Evolutionary conservation across 2,113 vertebrate genomes (phyloP).

Genomic region (Scalopus aquaticus): DNA sequence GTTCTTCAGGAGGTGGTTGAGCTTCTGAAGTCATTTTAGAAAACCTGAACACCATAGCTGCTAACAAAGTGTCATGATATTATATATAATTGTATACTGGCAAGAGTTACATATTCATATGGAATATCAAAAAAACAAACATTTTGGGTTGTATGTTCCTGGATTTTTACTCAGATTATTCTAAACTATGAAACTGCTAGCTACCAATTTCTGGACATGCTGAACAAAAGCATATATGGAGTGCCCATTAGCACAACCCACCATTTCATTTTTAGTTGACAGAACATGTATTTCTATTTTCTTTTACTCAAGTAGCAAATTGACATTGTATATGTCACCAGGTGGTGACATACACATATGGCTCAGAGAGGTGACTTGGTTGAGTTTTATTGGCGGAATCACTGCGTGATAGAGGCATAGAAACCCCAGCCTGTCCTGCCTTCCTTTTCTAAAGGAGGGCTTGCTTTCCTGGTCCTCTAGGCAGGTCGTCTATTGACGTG

Average conservation of each 20-base stretch:
- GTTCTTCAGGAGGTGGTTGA: neutral
- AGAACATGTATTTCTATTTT: neutral
- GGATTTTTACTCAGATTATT: neutral
- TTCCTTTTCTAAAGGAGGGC: neutral
- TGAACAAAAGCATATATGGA: neutral
- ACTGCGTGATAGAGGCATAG: neutral
- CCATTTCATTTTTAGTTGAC: neutral
- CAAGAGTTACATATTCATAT: neutral
- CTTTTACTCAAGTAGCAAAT: neutral
- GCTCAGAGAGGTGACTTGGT: neutral
- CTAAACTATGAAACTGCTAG: neutral
- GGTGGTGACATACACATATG: neutral
- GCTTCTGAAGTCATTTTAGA: slow-evolving; percentile 20
- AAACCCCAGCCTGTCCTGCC: neutral
- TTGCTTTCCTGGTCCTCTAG: neutral
- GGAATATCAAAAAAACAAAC: neutral
- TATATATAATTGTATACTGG: neutral
- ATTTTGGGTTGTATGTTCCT: neutral
- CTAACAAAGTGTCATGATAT: neutral
- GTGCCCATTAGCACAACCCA: neutral
- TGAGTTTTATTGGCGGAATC: neutral
- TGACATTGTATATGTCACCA: neutral
- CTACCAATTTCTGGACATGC: neutral
- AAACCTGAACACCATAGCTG: neutral
- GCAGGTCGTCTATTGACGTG: neutral